phyloP scores from a whole-genome alignment of 2,888 invertebrate genomes.

The Andrena dorsata region DNA sequence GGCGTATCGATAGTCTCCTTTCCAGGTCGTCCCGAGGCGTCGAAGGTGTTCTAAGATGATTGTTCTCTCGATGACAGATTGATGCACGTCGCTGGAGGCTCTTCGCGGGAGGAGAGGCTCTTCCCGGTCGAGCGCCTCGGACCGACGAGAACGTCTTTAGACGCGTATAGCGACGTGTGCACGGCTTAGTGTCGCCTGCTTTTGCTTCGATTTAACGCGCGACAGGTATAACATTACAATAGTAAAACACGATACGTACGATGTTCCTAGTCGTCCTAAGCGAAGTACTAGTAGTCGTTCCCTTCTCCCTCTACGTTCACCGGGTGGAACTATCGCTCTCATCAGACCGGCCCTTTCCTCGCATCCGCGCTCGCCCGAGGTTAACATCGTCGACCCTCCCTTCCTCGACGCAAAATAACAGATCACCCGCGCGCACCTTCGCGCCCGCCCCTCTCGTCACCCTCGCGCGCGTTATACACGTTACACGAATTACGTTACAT shows the following conservation, averaged over 20 bases:
- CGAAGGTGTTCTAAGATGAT: conserved; percentile 18
- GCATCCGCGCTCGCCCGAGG: conserved; percentile 15
- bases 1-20: not conserved
- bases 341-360: conserved; percentile 2
- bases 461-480: conserved; percentile 38
- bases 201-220: conserved; percentile 3
- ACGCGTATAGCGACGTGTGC: conserved; percentile 28
- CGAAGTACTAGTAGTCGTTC: conserved; percentile 37
- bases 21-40: not conserved
- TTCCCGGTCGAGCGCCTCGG: not conserved
- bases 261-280: conserved; percentile 46
- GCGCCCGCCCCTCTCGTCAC: conserved; percentile 15
- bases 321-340: conserved; percentile 36
- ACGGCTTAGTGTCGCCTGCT: not conserved
- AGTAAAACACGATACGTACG: conserved; percentile 55
- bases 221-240: conserved; percentile 53
- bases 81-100: not conserved
- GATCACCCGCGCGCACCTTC: conserved; percentile 15
- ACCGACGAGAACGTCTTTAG: conserved; percentile 13
- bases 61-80: not conserved
- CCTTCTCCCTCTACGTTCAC: conserved; percentile 25
- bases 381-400: not conserved
- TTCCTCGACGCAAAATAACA: conserved; percentile 32
- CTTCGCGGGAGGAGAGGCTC: not conserved
- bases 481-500: conserved; percentile 63